Evolutionary conservation across 2,113 vertebrate species (phyloP).

Genomic region (Scatophagus argus): DNA sequence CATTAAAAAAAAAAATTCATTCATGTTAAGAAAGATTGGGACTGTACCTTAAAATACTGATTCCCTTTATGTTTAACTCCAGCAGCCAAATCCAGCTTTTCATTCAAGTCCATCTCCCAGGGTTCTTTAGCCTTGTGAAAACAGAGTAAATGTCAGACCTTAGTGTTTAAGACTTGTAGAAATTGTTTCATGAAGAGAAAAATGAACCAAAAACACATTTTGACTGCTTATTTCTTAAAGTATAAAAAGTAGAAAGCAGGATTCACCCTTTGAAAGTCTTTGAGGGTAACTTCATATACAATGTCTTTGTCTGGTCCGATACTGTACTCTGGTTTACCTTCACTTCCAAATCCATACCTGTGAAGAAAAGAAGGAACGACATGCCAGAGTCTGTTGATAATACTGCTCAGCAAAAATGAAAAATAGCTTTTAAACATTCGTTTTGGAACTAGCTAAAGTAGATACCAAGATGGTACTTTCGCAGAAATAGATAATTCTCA

Average conservation of each 20-base stretch:
- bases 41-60: conserved; percentile 91
- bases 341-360: conserved; percentile 94
- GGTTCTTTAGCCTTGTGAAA: conserved; percentile 92
- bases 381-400: not conserved
- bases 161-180: not conserved
- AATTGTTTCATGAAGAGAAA: conserved; percentile 6
- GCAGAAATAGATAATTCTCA: too few species aligned
- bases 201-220: not conserved
- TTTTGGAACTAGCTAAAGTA: not conserved
- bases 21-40: not conserved
- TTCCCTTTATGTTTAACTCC: conserved; percentile 94
- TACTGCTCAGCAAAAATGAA: not conserved
- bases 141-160: not conserved
- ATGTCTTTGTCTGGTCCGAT: conserved; percentile 91
- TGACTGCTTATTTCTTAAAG: not conserved
- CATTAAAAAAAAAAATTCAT: not conserved
- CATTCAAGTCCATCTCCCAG: conserved; percentile 97
- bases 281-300: conserved; percentile 92
- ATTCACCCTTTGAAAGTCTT: conserved; percentile 94
- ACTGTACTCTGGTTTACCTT: conserved; percentile 89
- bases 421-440: not conserved
- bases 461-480: not conserved
- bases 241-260: not conserved
- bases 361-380: conserved; percentile 1
- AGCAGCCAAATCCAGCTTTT: conserved; percentile 90